phyloP scores from a whole-genome alignment of 2,888 invertebrate genomes.

The Drosophila algonquin region DNA sequence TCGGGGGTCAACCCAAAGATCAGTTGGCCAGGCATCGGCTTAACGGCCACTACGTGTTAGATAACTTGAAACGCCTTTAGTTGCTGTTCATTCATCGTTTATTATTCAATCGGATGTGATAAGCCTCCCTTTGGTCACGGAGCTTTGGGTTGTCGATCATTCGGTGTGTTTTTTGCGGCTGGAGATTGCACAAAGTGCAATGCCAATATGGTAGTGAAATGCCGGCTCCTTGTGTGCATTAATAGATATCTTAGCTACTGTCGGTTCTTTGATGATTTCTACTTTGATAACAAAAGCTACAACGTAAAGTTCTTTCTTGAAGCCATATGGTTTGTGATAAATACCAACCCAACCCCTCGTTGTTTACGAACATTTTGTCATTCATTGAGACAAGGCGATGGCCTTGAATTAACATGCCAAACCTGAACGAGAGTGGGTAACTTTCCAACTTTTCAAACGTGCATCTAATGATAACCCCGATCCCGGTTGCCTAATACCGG shows the following conservation, averaged over 20 bases:
- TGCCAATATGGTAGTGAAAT: background rate
- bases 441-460: conserved; percentile 23
- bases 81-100: conserved; percentile 19
- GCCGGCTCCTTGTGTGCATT: too few relatives aligned
- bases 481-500: conserved; percentile 32
- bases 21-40: conserved; percentile 4
- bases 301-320: background rate
- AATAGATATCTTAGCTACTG: too few relatives aligned
- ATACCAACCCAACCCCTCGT: background rate
- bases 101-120: conserved; percentile 33
- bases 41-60: conserved; percentile 12
- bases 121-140: background rate
- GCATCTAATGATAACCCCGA: conserved; percentile 57
- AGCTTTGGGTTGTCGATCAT: background rate
- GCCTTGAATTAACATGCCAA: conserved; percentile 47
- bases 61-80: conserved; percentile 5
- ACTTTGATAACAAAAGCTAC: background rate
- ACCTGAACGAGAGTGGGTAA: conserved; percentile 7
- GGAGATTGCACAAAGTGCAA: background rate
- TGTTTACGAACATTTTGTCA: conserved; percentile 20
- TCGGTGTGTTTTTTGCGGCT: background rate
- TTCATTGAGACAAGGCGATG: conserved; percentile 37
- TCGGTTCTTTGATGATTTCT: background rate
- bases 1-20: conserved; percentile 18
- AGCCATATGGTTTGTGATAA: background rate